A percentile compares a stretch with the other conserved stretches of the same genome.
phyloP scores from a whole-genome alignment of 1,140 invertebrate genomes.

The Zaprionus africanus region DNA sequence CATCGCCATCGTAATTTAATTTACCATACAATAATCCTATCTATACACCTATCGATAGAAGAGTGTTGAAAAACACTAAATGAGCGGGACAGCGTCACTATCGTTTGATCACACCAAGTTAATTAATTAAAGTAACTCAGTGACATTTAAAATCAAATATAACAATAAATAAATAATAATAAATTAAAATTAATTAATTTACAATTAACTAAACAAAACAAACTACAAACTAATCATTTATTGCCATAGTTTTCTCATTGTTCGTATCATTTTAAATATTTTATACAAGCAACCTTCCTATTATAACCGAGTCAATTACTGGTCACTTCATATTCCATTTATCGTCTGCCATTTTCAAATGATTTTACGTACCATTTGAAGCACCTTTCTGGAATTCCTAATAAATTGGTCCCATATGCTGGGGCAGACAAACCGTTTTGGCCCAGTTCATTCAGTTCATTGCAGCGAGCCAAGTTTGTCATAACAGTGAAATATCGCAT shows the following conservation, averaged over 20 bases:
- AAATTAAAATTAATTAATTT: too few species aligned
- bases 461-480: conserved; percentile 69
- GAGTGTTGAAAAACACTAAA: too few species aligned
- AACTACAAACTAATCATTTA: too few species aligned
- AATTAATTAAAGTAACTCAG: too few species aligned
- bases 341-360: background rate
- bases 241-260: background rate
- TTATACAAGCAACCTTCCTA: background rate
- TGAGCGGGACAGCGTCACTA: too few species aligned
- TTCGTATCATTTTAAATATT: background rate
- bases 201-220: too few species aligned
- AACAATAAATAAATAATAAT: too few species aligned
- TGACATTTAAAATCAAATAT: too few species aligned
- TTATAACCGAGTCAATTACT: background rate
- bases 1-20: too few species aligned
- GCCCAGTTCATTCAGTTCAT: conserved; percentile 32
- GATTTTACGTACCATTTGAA: background rate
- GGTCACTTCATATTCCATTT: background rate
- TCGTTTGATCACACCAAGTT: too few species aligned
- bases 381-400: background rate
- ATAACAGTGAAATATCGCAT: conserved; percentile 71
- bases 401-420: conserved; percentile 17
- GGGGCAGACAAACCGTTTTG: conserved; percentile 18
- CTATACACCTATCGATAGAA: too few species aligned
- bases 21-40: too few species aligned